These are phyloP conservation scores for Zapornia atra DNA, from an alignment of 2,113 vertebrate genomes.

Conservation along the genomic window DNA sequence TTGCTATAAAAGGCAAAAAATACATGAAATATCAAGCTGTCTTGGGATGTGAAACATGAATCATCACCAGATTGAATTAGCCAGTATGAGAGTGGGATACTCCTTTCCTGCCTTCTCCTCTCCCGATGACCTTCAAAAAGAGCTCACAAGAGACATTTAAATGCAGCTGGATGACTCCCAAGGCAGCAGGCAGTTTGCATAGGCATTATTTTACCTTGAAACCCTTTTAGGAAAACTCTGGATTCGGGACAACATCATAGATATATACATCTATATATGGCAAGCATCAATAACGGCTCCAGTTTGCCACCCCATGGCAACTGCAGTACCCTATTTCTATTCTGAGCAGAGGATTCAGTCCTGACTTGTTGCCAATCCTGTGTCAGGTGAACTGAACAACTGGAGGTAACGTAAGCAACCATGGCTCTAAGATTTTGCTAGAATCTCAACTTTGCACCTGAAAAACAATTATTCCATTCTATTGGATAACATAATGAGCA, in stretches of 20 bases:
- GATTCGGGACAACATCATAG: neutral
- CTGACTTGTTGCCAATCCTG: neutral
- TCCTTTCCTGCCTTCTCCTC: conserved; percentile 49
- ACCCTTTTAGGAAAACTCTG: conserved; percentile 37
- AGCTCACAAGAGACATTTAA: neutral
- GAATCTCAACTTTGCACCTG: neutral
- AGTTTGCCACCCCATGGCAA: neutral
- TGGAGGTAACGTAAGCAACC: neutral
- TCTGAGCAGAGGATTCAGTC: neutral
- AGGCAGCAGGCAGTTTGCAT: neutral
- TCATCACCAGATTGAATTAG: conserved; percentile 21
- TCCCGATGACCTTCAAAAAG: neutral
- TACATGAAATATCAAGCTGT: neutral
- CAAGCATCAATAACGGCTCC: neutral
- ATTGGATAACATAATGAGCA: neutral
- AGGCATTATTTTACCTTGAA: conserved; percentile 27
- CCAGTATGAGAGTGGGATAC: neutral
- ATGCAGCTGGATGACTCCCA: neutral
- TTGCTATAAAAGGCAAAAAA: conserved; percentile 43
- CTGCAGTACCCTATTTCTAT: neutral
- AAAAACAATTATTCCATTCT: neutral
- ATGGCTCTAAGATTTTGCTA: neutral
- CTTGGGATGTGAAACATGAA: neutral
- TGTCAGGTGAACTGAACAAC: neutral
- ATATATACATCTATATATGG: neutral